phyloP scores from a whole-genome alignment of 2,888 invertebrate species.

The Yponomeuta plumbellus region DNA sequence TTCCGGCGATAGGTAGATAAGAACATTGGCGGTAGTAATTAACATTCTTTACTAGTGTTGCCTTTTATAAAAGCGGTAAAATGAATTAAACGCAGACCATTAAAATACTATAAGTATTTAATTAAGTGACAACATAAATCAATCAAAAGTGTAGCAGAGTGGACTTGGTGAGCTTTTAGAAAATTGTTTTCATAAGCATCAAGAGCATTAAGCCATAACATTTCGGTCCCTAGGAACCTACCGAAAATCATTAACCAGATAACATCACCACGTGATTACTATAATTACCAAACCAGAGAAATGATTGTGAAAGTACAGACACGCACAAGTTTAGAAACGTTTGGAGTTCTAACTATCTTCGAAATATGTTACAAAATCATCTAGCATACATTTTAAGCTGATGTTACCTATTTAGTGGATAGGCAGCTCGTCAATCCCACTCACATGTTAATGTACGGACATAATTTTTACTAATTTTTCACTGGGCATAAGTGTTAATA shows the following conservation, averaged over 20 bases:
- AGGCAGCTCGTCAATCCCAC: conserved; percentile 39
- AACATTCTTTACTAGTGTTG: neutral
- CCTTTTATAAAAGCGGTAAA: neutral
- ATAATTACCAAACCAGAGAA: neutral
- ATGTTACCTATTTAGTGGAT: conserved; percentile 18
- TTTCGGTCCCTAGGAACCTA: neutral
- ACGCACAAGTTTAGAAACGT: neutral
- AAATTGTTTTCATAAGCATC: too few species aligned
- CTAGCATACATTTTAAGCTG: neutral
- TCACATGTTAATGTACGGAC: conserved; percentile 56
- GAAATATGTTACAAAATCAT: neutral
- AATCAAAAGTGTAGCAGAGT: neutral
- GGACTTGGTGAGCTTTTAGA: neutral
- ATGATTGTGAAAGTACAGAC: neutral
- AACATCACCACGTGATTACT: neutral
- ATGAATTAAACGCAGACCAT: neutral
- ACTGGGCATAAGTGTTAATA: conserved; percentile 74
- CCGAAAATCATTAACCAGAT: neutral
- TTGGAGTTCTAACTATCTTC: neutral
- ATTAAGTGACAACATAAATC: neutral
- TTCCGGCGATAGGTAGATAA: neutral
- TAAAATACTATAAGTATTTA: too few species aligned
- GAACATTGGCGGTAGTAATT: neutral
- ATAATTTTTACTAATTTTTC: conserved; percentile 67
- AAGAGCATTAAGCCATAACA: too few species aligned